Evolutionary conservation across 2,797 vertebrate species (phyloP), one percentile per base, ranked within the genome.

Genomic region (Phrynocephalus guinanensis): DNA sequence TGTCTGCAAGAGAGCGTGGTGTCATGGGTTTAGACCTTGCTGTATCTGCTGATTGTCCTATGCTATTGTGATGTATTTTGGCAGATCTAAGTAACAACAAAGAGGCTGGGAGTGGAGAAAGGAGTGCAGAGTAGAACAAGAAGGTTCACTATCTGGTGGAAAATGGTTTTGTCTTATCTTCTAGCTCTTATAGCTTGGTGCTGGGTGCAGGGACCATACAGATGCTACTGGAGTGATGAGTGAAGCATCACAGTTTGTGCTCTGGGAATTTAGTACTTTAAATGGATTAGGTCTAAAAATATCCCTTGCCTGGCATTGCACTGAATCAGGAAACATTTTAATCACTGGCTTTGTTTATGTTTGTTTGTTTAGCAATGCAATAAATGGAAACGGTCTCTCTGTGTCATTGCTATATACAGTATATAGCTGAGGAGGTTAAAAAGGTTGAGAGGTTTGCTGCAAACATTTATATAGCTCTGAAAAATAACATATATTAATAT

Each of bases 251-350:
- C 91, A 90, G 88, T 91, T 93, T 92, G 91, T 93, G 92, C 92
- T 90, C 84, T 83, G 88, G 93, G 94, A 94, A 94, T 96, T 93
- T 92, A 95, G 93, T 91, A 89, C 94, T 95, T 93, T 94, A 95
- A 96, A 94, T 95, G 93, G 95, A 95, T 95, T 95, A 95, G 90
- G 20, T 71, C 94, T 96, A 95, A 95, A 95, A 96, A 96, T 96
- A 96, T 44, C 92, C 87, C 86, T 75, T 44, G 88, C 67, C 86
- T 92, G 90, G 67, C 83, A 44, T 50, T 79, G 91, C 89, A 44
- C 81, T 77, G 84, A 87, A 67, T 86, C 77, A 13, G 10, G 85
- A 1, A 89, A 82, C 50, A 0, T 87, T 79, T 50, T 90, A 88
- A 85, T 20, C 1, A 26, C 88, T 91, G 63, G 38, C 50, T 87